Evolutionary conservation across 2,113 vertebrate species (phyloP), one percentile per base, ranked within the genome.

Genomic region (Podarcis raffonei): DNA sequence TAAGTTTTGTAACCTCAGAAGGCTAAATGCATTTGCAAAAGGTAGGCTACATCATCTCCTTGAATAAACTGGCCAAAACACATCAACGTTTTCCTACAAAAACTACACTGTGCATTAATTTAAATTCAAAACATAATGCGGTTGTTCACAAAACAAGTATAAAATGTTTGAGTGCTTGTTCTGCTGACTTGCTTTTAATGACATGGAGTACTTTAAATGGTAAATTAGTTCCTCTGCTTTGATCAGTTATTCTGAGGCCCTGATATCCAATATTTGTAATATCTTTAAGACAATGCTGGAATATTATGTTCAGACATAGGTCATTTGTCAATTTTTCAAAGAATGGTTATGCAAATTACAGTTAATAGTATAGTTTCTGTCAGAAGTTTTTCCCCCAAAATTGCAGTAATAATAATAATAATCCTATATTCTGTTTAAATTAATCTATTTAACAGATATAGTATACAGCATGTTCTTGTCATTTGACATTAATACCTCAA

Each of bases 401-500:
- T 32, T 87, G 93, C 39, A n/a, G 84, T 85, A 88, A 72, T 83
- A 48, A 87, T 90, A 48, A 42, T 42, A 89, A 1, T 86, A 75
- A 66, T 23, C 8, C 87, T 90, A 91, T 69, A 89, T 85, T 89
- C 65, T 48, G 53, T 80, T 93, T 87, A 89, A 92, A 84, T 87
- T 94, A 93, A 96, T 94, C 88, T 94, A 85, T 93, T 95, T 92
- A 95, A 83, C 95, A 94, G 91, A 83, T 87, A 84, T 87, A 91
- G 92, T 53, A 89, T 92, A 91, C 91, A 94, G 92, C 92, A 93
- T 87, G 93, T 92, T 93, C 92, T 94, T 95, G 88, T 93, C 77
- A 88, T 94, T 87, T 91, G 89, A 94, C 84, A 94, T 53, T 91
- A 91, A 90, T 89, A 91, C 79, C 42, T 94, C 90, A 93, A 89